These are phyloP conservation scores for Ophion ellenae DNA, from an alignment of 2,888 invertebrate genomes.

Conservation along the genomic window DNA sequence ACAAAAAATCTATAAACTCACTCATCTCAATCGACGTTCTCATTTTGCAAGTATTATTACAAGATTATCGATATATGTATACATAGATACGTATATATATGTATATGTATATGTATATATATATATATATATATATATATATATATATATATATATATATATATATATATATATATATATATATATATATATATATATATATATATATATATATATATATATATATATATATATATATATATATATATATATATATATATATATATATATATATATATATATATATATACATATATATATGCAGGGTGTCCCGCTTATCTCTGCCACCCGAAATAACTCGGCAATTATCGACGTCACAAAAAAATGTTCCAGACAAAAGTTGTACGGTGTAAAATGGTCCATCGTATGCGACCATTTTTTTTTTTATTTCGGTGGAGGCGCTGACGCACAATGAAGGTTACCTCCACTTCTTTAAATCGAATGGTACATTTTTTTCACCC, in stretches of 20 bases:
- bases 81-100: slow-evolving; percentile 21
- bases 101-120: no score
- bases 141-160: background rate
- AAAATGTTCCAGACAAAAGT: no score
- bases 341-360: no score
- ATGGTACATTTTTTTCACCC: no score
- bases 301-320: background rate
- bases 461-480: no score
- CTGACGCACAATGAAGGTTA: no score
- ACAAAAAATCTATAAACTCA: slow-evolving; percentile 27
- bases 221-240: no score
- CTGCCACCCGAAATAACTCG: no score
- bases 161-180: slow-evolving; percentile 26
- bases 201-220: slow-evolving; percentile 8
- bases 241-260: background rate
- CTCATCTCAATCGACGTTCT: slow-evolving; percentile 57
- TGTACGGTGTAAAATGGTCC: no score
- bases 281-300: slow-evolving; percentile 23
- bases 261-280: background rate
- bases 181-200: slow-evolving; percentile 45
- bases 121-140: background rate
- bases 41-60: slow-evolving; percentile 69
- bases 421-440: no score
- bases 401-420: no score
- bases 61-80: slow-evolving; percentile 65